Percentiles rank a stretch among this genome's conserved stretches.
Evolutionary conservation across 2,113 vertebrate species (phyloP).

Genomic region (Mirounga angustirostris): DNA sequence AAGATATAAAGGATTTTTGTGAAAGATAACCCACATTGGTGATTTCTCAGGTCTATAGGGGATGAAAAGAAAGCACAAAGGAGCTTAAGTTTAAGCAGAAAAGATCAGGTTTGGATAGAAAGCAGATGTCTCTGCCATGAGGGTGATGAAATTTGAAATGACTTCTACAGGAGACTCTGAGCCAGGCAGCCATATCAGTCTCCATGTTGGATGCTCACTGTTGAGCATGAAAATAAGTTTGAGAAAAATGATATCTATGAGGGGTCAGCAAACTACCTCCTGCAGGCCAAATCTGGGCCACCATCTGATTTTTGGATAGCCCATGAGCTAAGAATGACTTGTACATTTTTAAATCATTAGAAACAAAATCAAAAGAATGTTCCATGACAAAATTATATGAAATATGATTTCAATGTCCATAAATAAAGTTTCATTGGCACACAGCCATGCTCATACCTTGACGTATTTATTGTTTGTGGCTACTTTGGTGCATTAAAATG

Average conservation of each 20-base stretch:
- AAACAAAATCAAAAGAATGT: slow-evolving; percentile 6
- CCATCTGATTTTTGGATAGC: neutral
- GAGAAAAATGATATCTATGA: neutral
- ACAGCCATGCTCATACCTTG: neutral
- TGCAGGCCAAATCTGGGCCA: neutral
- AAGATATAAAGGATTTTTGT: slow-evolving; percentile 14
- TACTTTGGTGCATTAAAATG: neutral
- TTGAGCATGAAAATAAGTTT: neutral
- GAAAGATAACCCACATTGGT: neutral
- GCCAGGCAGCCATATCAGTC: neutral
- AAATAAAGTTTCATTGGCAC: neutral
- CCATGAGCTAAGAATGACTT: neutral
- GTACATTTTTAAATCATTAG: neutral
- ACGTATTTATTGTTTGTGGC: neutral
- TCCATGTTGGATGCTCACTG: neutral
- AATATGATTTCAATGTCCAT: neutral
- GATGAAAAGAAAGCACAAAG: neutral
- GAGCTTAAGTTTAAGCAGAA: slow-evolving; percentile 12
- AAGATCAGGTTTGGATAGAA: neutral
- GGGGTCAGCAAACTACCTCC: neutral
- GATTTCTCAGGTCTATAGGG: slow-evolving; percentile 19
- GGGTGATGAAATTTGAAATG: slow-evolving; percentile 38
- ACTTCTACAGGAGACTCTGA: neutral
- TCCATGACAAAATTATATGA: neutral
- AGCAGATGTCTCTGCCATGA: neutral